A percentile compares a stretch with the other conserved stretches of the same genome.
Conservation (phyloP, 2,888 invertebrate genomes). For the Caenorhabditis wallacei region DNA sequence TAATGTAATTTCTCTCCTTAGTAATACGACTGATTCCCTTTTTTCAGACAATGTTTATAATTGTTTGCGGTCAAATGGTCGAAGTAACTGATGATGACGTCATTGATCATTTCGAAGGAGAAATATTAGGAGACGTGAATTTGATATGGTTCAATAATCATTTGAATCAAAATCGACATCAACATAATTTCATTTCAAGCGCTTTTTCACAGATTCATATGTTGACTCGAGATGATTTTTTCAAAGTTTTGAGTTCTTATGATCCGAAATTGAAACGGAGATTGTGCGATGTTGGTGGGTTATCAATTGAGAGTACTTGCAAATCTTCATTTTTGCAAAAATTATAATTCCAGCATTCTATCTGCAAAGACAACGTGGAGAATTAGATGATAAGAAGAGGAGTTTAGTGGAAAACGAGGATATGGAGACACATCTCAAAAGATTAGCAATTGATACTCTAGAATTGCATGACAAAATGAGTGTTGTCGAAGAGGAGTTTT, state of each 20-base stretch:
- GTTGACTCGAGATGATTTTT: conserved; percentile 57
- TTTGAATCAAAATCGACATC: conserved; percentile 56
- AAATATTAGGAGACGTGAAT: conserved; percentile 59
- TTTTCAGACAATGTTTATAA: conserved; percentile 58
- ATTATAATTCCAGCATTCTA: conserved; percentile 33
- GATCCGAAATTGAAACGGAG: conserved; percentile 43
- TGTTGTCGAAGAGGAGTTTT: conserved; percentile 46
- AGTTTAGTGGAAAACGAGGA: conserved; percentile 50
- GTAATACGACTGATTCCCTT: neutral
- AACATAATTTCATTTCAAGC: conserved; percentile 47
- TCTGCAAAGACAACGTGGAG: conserved; percentile 42
- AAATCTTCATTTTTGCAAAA: neutral
- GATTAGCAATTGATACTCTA: conserved; percentile 26
- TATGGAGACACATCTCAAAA: conserved; percentile 44
- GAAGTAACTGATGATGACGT: conserved; percentile 51
- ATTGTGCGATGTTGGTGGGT: conserved; percentile 56
- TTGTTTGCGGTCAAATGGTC: conserved; percentile 58
- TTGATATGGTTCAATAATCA: conserved; percentile 66
- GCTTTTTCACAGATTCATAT: conserved; percentile 64
- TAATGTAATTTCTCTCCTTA: conserved; percentile 30
- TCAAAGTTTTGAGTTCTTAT: conserved; percentile 52
- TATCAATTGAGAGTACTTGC: too few species aligned
- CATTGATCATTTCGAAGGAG: conserved; percentile 61
- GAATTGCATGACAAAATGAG: conserved; percentile 42
- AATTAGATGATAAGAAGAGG: conserved; percentile 45